Base-by-base conservation (phyloP, 2,888 invertebrate species). In the Acrocyrtus sp. region DNA sequence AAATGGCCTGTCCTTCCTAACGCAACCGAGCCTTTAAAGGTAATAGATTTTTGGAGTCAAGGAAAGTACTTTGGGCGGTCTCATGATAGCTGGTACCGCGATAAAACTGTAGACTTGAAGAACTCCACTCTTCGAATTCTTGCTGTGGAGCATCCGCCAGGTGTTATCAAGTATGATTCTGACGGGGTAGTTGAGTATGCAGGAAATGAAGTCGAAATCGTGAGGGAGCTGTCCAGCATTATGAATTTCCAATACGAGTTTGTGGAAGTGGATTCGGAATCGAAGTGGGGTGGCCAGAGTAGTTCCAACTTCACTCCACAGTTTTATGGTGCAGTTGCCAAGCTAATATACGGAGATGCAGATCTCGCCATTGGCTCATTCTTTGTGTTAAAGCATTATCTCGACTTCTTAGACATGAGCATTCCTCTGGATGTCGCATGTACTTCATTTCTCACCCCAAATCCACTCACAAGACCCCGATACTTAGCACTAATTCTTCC, bases 381-480 rank as follows among this genome's bases (percentile, higher is more conserved):
- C 56, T 78, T 79, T 57, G 78, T 80, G 43, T 47, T 81, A 21
- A 76, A 76, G 26, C 72, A 80, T 17, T 79, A 80, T 50, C 65
- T 80, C 60, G 77, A 79, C 51, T 75, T 61, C 50, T n/a, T 81
- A 19, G 81, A 81, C 60, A 78, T 80, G 81, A 80, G 80, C 51
- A 76, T 80, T 51, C 81, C 81, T 10, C 53, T 81, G 50, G 81
- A 81, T 51, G 80, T 81, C 1, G 81, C 78, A 8, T 81, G 81
- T 50, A 81, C 81, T 2, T 79, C 80, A 0, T 81, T 81, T 39
- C 51, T 81, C 2, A 77, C 77, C 5, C 80, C 81, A 21, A 80
- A 75, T 65, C 81, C 81, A n/a, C 53, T 78, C 17, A 75, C 80
- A 56, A 76, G 79, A 41, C 79, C 81, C 8, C 34, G 80, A 43